Evolutionary conservation across 1,140 invertebrate genomes (phyloP).

Genomic region (Bombus breviceps): DNA sequence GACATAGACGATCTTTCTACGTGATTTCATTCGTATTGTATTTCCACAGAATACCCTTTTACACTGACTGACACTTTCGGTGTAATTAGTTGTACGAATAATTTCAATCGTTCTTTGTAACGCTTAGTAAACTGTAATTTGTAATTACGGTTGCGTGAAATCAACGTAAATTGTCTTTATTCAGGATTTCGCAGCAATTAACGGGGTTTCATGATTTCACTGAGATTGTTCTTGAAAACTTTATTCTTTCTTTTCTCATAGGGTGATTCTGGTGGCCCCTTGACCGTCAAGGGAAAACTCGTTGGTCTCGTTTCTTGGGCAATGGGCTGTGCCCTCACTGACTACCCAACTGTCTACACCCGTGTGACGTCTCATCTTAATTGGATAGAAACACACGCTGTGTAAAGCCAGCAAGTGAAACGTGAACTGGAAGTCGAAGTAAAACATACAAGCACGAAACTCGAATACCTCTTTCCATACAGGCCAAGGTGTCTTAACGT

Average conservation of each 20-base stretch:
- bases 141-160: no score
- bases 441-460: neutral
- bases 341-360: conserved; percentile 79
- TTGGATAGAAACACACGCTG: conserved; percentile 58
- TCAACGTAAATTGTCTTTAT: no score
- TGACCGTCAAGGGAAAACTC: conserved; percentile 78
- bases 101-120: no score
- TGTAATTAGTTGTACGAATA: no score
- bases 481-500: no score
- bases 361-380: conserved; percentile 66
- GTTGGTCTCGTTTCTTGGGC: conserved; percentile 81
- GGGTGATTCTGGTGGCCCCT: conserved; percentile 84
- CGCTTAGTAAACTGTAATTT: no score
- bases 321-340: conserved; percentile 76
- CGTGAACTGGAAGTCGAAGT: neutral
- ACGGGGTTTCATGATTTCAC: neutral
- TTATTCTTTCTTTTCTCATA: conserved; percentile 53
- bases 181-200: no score
- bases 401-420: conserved; percentile 14
- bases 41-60: no score
- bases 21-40: neutral
- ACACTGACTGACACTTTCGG: no score
- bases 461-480: no score
- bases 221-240: neutral
- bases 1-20: neutral